Base-by-base conservation (phyloP, 2,797 vertebrate species). In the Strix occidentalis region DNA sequence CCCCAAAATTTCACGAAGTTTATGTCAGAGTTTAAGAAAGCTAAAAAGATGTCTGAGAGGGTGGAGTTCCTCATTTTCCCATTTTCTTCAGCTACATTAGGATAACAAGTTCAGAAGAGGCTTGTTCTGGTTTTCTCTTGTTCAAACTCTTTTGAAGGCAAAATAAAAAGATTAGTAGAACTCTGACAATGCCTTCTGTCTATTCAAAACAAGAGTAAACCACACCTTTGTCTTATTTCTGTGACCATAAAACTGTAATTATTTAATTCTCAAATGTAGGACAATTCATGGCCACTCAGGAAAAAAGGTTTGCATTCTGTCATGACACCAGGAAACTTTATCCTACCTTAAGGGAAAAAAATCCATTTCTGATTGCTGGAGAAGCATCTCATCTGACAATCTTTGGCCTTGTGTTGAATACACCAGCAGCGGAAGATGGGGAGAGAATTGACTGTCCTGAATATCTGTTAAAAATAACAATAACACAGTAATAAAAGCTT, bases 321-420 rank as follows among this genome's bases (percentile, higher is more conserved):
- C 48, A 37, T 10, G 26, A 61, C 50, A 50, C 6, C 28, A 45
- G 39, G 28, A n/a, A 43, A 39, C 7, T 48, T 77, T 21, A 41
- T 45, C 95, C 69, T 98, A 99, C 99, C 99, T 98, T 90, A 99
- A 97, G 96, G 98, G 98, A 39, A 96, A 97, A 98, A 99, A 99
- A 79, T 99, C 98, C 92, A 96, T 80, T 66, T 98, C 98, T 54
- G 98, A 98, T 80, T 98, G 98, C 70, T 99, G 98, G 94, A 98
- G 98, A 61, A 99, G 93, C 0, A 97, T 98, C 83, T 97, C 98
- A 39, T 98, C 97, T 26, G 96, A 98, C 93, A 97, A 84, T 54
- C 96, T 97, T 41, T 95, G 97, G 57, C 97, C 97, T 83, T 90
- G 96, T 43, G 89, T 95, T 61, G 97, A 89, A 65, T 64, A 80